These are phyloP conservation scores for Connochaetes taurinus DNA, from an alignment of 2,113 vertebrate species.

Conservation along the genomic window DNA sequence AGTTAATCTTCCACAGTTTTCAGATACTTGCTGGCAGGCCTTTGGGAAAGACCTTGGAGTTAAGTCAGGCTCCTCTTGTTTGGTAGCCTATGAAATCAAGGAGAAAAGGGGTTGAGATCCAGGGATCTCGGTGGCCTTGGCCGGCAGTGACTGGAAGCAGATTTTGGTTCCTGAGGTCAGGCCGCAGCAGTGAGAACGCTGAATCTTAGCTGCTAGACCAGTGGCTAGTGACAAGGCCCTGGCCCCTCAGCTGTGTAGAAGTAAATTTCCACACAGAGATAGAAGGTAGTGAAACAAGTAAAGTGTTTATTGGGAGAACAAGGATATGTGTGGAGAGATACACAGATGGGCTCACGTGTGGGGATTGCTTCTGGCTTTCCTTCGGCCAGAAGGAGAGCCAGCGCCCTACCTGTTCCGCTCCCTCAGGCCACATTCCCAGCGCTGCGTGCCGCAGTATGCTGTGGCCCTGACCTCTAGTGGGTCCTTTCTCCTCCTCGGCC, in stretches of 20 bases:
- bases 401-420: not conserved
- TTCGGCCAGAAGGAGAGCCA: not conserved
- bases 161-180: not conserved
- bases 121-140: not conserved
- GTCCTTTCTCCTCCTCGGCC: not conserved
- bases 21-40: not conserved
- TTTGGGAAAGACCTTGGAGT: not conserved
- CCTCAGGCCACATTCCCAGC: fast-evolving
- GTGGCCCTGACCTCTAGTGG: not conserved
- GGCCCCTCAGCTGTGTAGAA: not conserved
- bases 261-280: not conserved
- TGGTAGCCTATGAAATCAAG: too few species aligned
- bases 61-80: not conserved
- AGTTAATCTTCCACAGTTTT: not conserved
- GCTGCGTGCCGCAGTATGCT: not conserved
- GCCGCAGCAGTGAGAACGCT: fast-evolving
- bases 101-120: not conserved
- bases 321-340: not conserved
- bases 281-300: not conserved
- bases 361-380: not conserved
- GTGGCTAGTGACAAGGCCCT: not conserved
- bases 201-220: not conserved
- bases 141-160: not conserved
- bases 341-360: not conserved
- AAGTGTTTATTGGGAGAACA: not conserved